A percentile compares a stretch with the other conserved stretches of the same genome.
Evolutionary conservation across 2,797 vertebrate genomes (phyloP).

Genomic region (Rhinella marina): DNA sequence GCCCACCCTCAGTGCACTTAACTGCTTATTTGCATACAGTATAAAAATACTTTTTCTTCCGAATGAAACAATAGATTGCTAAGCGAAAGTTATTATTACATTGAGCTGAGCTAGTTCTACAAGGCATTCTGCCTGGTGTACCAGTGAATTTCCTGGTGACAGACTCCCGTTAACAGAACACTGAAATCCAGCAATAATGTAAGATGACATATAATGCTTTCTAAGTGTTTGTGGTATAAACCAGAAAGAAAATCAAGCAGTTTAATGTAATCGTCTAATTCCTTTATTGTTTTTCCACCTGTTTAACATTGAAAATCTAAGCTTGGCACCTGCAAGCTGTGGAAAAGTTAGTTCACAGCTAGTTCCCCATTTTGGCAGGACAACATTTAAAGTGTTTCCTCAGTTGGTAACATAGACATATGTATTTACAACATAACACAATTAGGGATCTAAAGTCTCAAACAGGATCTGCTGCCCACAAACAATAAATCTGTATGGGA

Average conservation of each 20-base stretch:
- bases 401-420: background rate
- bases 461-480: no score
- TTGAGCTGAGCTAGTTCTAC: no score
- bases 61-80: no score
- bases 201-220: conserved; percentile 1
- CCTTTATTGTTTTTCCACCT: conserved; percentile 38
- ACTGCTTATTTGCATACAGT: no score
- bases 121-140: no score
- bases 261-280: conserved; percentile 40
- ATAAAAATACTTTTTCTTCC: no score
- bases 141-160: no score
- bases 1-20: no score
- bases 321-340: conserved; percentile 3
- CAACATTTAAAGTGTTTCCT: background rate
- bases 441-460: background rate
- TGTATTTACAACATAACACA: background rate
- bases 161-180: background rate
- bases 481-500: no score
- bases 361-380: conserved; percentile 24
- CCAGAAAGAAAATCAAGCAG: conserved; percentile 31
- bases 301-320: conserved; percentile 5
- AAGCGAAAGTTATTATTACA: no score
- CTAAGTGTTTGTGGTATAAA: conserved; percentile 11
- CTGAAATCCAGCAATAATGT: background rate
- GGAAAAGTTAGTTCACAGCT: conserved; percentile 22